These are phyloP conservation scores for Aphaenogaster ashmeadi DNA, from an alignment of 1,140 invertebrate genomes.

Conservation along the genomic window DNA sequence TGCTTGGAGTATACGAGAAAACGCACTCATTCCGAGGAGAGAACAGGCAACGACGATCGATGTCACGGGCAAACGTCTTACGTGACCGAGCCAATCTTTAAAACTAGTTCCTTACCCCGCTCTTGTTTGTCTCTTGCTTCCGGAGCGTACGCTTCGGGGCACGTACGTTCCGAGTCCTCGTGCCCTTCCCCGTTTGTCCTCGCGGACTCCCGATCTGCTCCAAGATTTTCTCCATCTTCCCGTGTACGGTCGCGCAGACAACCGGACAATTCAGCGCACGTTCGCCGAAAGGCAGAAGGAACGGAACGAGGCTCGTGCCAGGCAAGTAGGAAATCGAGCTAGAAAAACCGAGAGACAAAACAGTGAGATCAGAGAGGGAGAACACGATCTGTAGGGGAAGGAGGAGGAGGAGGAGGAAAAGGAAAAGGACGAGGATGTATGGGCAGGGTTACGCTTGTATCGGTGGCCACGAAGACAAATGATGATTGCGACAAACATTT, in stretches of 20 bases:
- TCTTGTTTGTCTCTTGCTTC: slow-evolving; percentile 63
- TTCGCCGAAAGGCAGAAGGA: slow-evolving; percentile 51
- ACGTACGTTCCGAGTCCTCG: slow-evolving; percentile 47
- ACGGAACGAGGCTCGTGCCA: slow-evolving; percentile 59
- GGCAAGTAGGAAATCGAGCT: slow-evolving; percentile 49
- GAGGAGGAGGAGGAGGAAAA: neutral
- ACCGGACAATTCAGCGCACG: slow-evolving; percentile 67
- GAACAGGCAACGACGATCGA: slow-evolving; percentile 42
- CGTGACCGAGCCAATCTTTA: slow-evolving; percentile 54
- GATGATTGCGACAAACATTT: slow-evolving; percentile 71
- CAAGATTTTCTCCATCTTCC: slow-evolving; percentile 34
- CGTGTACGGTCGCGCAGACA: slow-evolving; percentile 2
- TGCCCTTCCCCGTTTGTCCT: slow-evolving; percentile 38
- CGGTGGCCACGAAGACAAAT: slow-evolving; percentile 67
- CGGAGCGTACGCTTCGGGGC: slow-evolving; percentile 26
- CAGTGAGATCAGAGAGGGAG: slow-evolving; percentile 27
- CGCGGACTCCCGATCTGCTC: slow-evolving; percentile 31
- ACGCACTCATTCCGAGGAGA: neutral
- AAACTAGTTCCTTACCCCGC: slow-evolving; percentile 51
- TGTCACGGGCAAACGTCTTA: slow-evolving; percentile 61
- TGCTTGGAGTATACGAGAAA: neutral
- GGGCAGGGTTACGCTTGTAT: slow-evolving; percentile 25
- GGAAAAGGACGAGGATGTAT: neutral
- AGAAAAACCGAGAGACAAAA: slow-evolving; percentile 53
- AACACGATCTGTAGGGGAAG: neutral